Percentiles rank a stretch among this genome's conserved stretches.
These are phyloP conservation scores for Typhlomys cinereus DNA, from an alignment of 2,113 vertebrate species.

Conservation along the genomic window DNA sequence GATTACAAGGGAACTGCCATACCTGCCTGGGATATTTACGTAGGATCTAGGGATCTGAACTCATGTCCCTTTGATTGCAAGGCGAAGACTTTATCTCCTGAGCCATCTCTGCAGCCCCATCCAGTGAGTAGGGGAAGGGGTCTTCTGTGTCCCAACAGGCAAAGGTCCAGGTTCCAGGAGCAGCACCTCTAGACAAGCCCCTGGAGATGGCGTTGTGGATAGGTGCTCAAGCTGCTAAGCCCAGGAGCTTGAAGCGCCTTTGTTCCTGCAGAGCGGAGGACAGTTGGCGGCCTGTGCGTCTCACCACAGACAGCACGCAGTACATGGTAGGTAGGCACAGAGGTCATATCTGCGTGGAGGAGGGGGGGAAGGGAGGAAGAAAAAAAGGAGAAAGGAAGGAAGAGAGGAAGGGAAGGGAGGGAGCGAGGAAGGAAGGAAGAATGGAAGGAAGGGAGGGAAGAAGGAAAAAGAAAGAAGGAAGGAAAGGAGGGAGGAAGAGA, in stretches of 20 bases:
- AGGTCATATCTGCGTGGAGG: not conserved
- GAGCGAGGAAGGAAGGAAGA: not conserved
- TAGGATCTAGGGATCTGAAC: too few relatives aligned
- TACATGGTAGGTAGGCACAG: not conserved
- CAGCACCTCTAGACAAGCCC: not conserved
- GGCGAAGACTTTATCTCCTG: too few relatives aligned
- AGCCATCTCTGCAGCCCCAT: too few relatives aligned
- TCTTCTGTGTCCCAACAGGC: not conserved
- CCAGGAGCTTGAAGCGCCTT: too few relatives aligned
- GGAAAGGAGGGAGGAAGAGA: not conserved
- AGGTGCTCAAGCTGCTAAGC: not conserved
- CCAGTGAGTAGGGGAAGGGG: too few relatives aligned
- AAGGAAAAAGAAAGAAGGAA: not conserved
- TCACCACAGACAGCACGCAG: too few relatives aligned
- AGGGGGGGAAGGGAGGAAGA: not conserved
- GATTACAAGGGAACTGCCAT: too few relatives aligned
- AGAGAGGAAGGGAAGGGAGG: not conserved
- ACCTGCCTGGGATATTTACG: too few relatives aligned
- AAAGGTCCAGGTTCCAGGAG: not conserved
- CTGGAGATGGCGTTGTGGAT: not conserved
- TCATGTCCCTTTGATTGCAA: too few relatives aligned
- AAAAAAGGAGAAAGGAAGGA: fast-evolving
- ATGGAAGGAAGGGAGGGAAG: not conserved
- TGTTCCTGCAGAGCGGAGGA: too few relatives aligned
- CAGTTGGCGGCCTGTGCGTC: too few relatives aligned